phyloP scores from a whole-genome alignment of 2,888 invertebrate species.

The Mythimna impura region DNA sequence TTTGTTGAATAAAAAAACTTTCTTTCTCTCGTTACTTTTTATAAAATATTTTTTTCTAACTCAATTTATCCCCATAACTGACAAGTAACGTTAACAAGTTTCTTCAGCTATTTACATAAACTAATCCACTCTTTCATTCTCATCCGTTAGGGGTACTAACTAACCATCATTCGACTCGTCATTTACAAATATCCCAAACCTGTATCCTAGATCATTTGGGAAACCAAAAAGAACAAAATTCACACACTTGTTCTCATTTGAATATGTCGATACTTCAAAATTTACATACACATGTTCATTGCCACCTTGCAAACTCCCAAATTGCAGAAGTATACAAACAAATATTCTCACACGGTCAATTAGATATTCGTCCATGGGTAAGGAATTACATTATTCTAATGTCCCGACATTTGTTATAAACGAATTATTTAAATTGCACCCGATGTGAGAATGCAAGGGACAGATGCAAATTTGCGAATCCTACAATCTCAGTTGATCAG shows the following conservation, averaged over 20 bases:
- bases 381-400: conserved; percentile 80
- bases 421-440: conserved; percentile 86
- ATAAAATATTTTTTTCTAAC: neutral
- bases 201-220: conserved; percentile 72
- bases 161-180: conserved; percentile 48
- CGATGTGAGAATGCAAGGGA: conserved; percentile 73
- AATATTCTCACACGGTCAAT: conserved; percentile 83
- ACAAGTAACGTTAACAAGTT: conserved; percentile 46
- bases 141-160: conserved; percentile 59
- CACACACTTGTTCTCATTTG: conserved; percentile 83
- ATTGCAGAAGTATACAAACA: conserved; percentile 69
- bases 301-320: conserved; percentile 59
- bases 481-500: conserved; percentile 83
- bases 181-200: conserved; percentile 59
- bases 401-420: conserved; percentile 80
- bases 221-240: conserved; percentile 73
- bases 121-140: conserved; percentile 61
- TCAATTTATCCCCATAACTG: conserved; percentile 29
- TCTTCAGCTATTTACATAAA: conserved; percentile 42
- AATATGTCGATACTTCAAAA: conserved; percentile 78
- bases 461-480: conserved; percentile 82
- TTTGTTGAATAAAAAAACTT: neutral
- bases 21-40: neutral
- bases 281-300: conserved; percentile 72
- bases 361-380: conserved; percentile 76